Conservation (phyloP, 2,797 vertebrate species). For the Lacerta viridis region DNA sequence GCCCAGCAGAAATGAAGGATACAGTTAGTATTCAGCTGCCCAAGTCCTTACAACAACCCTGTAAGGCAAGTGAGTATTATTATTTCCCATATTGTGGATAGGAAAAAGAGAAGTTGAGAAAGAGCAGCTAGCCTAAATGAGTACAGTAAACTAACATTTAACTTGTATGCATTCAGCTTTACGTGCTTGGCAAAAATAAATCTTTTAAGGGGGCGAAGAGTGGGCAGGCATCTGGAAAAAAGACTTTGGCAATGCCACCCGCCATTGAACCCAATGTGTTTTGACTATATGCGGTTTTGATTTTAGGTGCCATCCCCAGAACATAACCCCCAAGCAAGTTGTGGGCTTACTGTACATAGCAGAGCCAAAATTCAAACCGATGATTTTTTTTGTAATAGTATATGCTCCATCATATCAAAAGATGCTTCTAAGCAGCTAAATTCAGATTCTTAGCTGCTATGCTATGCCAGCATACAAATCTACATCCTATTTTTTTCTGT, state of each 20-base stretch:
- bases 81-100: not conserved
- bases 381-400: not conserved
- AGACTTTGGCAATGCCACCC: too few relatives aligned
- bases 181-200: too few relatives aligned
- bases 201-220: too few relatives aligned
- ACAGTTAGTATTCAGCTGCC: not conserved
- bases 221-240: too few relatives aligned
- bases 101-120: not conserved
- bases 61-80: not conserved
- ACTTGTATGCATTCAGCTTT: too few relatives aligned
- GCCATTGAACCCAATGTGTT: too few relatives aligned
- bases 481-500: not conserved
- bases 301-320: too few relatives aligned
- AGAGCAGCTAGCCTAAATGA: not conserved
- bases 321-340: too few relatives aligned
- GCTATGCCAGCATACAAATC: not conserved
- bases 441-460: not conserved
- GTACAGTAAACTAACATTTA: too few relatives aligned
- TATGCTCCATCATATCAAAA: too few relatives aligned
- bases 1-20: conserved; percentile 27
- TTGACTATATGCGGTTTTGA: too few relatives aligned
- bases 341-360: not conserved
- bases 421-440: too few relatives aligned
- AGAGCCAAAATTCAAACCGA: not conserved
- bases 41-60: not conserved